These are phyloP conservation scores for Dicerorhinus sumatrensis DNA, from an alignment of 2,113 vertebrate genomes.

Conservation along the genomic window DNA sequence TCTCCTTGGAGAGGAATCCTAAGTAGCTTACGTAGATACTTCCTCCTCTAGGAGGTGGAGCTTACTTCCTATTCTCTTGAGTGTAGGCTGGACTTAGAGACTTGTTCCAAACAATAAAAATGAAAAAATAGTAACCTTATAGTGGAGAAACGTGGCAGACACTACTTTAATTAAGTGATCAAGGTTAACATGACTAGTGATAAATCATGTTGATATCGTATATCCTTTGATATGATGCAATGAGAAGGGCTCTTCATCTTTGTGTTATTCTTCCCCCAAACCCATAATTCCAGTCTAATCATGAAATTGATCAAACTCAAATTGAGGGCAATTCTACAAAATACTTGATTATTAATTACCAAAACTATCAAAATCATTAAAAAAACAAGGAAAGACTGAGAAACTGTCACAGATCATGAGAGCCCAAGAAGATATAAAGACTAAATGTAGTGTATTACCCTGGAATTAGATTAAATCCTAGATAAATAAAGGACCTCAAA, in stretches of 20 bases:
- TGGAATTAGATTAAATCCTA: background rate
- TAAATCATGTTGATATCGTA: background rate
- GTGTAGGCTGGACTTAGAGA: background rate
- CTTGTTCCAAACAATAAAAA: background rate
- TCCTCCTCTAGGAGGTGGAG: background rate
- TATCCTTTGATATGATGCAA: background rate
- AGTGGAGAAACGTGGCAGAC: background rate
- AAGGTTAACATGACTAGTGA: background rate
- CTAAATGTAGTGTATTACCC: background rate
- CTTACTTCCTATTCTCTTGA: background rate
- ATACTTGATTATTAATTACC: background rate
- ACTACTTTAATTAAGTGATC: background rate
- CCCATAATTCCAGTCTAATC: background rate
- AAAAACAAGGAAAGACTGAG: background rate
- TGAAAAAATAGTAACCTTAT: background rate
- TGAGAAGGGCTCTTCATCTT: background rate
- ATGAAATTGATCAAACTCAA: background rate
- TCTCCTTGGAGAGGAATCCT: background rate
- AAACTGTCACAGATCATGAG: background rate
- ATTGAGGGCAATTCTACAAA: background rate
- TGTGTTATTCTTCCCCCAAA: background rate
- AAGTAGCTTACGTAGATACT: background rate
- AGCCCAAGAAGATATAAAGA: background rate
- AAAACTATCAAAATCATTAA: background rate
- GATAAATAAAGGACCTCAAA: background rate